These are phyloP conservation scores for Bettongia penicillata DNA, from an alignment of 2,113 vertebrate species.

Conservation along the genomic window DNA sequence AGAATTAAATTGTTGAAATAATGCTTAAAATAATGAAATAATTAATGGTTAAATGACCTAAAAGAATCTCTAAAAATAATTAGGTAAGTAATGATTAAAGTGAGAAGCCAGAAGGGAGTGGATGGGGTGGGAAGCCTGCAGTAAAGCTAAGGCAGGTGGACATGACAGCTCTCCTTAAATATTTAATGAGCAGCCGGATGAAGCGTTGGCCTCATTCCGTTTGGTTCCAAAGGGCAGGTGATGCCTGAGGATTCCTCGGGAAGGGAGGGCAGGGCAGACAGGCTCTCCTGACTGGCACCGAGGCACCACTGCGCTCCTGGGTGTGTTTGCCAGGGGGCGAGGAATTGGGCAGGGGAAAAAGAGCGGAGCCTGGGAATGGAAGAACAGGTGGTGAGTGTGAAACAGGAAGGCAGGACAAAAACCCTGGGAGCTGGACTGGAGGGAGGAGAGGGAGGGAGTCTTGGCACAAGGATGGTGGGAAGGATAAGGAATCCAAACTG, in stretches of 20 bases:
- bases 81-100: background rate
- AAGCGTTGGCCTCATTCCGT: background rate
- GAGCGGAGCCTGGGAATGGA: no score
- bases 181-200: background rate
- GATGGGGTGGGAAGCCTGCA: background rate
- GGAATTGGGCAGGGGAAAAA: no score
- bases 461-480: no score
- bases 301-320: background rate
- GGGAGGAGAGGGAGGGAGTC: no score
- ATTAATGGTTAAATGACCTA: background rate
- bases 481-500: no score
- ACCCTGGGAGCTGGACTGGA: background rate
- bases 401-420: background rate
- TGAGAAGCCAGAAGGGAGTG: background rate
- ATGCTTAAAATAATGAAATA: background rate
- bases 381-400: background rate
- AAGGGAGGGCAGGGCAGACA: background rate
- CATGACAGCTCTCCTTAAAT: background rate
- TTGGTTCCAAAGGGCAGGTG: background rate
- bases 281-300: background rate
- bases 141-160: background rate
- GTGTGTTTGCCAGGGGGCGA: no score
- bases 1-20: background rate
- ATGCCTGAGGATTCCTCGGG: background rate
- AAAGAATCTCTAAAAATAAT: background rate